Percentiles rank a stretch among this genome's conserved stretches.
phyloP scores from a whole-genome alignment of 2,113 vertebrate genomes.

The Mobula birostris region DNA sequence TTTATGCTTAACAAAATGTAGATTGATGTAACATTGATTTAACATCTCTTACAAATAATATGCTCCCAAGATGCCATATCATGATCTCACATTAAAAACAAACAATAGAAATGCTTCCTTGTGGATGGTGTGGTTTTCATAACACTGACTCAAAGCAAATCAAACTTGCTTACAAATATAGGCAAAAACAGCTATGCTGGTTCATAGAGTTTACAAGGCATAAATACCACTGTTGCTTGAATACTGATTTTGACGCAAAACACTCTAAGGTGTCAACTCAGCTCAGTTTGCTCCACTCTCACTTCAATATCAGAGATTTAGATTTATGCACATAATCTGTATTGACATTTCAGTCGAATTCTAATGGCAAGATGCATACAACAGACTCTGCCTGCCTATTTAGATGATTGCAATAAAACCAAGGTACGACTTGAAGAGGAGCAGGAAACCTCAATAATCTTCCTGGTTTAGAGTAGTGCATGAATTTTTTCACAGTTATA shows the following conservation, averaged over 20 bases:
- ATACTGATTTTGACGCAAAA: neutral
- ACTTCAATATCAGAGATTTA: neutral
- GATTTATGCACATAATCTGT: neutral
- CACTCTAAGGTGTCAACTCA: neutral
- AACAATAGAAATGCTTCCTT: neutral
- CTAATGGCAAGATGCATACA: neutral
- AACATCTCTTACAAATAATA: neutral
- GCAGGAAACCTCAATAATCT: neutral
- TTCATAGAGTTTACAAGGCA: neutral
- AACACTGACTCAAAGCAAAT: neutral
- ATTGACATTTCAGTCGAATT: neutral
- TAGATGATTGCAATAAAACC: neutral
- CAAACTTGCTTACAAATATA: neutral
- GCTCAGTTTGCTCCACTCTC: conserved; percentile 10
- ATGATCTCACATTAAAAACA: too few species aligned
- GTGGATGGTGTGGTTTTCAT: neutral
- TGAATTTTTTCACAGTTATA: neutral
- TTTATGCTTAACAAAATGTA: neutral
- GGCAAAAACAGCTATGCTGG: neutral
- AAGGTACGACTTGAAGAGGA: neutral
- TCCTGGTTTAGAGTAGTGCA: neutral
- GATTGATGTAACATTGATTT: neutral
- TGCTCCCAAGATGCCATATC: too few species aligned
- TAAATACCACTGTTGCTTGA: neutral
- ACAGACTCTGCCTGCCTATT: neutral